Percentiles rank a stretch among this genome's conserved stretches.
These are phyloP conservation scores for Drosophila multiciliata DNA, from an alignment of 2,888 invertebrate genomes.

Conservation along the genomic window DNA sequence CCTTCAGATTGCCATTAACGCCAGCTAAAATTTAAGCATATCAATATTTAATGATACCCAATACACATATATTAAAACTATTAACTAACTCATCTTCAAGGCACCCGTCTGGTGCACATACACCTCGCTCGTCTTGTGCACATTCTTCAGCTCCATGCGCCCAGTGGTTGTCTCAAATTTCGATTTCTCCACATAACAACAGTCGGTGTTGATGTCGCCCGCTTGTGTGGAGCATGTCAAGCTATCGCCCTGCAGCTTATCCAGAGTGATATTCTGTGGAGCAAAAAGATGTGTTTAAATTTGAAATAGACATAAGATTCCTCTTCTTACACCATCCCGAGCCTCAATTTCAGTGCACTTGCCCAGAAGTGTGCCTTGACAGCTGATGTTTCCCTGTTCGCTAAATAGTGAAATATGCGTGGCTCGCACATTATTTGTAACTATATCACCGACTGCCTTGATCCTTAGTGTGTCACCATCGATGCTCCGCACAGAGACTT, in stretches of 20 bases:
- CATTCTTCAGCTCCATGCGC: constrained; percentile 79
- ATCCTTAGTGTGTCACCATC: constrained; percentile 75
- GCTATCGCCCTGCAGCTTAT: constrained; percentile 82
- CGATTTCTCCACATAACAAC: constrained; percentile 82
- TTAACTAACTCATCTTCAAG: constrained; percentile 82
- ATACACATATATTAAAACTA: background rate
- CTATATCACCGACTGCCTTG: constrained; percentile 64
- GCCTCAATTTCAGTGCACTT: constrained; percentile 73
- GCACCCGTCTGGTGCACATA: constrained; percentile 77
- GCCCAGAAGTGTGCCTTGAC: constrained; percentile 78
- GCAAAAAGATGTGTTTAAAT: background rate
- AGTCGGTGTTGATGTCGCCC: constrained; percentile 81
- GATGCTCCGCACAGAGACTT: constrained; percentile 72
- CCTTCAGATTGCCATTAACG: constrained; percentile 82
- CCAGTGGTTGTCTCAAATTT: constrained; percentile 82
- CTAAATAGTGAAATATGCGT: constrained; percentile 72
- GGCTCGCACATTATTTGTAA: constrained; percentile 78
- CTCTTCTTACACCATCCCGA: constrained; percentile 48
- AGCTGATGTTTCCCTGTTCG: constrained; percentile 76
- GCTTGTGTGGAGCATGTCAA: constrained; percentile 75
- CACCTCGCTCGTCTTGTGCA: constrained; percentile 82
- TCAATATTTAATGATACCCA: background rate
- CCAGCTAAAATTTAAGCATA: constrained; percentile 71
- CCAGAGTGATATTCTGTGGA: constrained; percentile 75
- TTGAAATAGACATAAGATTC: no score